Evolutionary conservation across 2,797 vertebrate species (phyloP).

Genomic region (Morelia viridis): DNA sequence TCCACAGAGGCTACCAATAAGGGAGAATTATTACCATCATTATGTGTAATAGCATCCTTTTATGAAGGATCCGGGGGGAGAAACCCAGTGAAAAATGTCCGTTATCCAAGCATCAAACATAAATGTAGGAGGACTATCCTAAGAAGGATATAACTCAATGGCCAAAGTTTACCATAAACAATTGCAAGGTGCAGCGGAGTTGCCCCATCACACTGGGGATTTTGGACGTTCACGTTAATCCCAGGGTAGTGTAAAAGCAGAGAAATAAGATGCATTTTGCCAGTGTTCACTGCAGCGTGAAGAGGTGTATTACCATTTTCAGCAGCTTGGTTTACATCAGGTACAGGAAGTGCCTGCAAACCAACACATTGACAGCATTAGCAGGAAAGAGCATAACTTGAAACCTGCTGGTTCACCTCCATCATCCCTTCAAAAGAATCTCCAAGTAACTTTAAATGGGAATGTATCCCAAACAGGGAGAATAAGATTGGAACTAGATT

Average conservation of each 20-base stretch:
- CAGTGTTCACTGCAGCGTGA: slow-evolving; percentile 32
- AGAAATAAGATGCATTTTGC: slow-evolving; percentile 28
- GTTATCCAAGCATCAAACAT: not conserved
- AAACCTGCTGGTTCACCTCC: not conserved
- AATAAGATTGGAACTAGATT: too few relatives aligned
- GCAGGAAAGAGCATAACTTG: not conserved
- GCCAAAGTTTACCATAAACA: slow-evolving; percentile 16
- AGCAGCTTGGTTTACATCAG: slow-evolving; percentile 41
- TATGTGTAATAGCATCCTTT: not conserved
- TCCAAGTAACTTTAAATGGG: too few relatives aligned
- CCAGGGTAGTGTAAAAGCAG: slow-evolving; percentile 48
- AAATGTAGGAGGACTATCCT: not conserved
- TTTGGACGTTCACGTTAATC: slow-evolving; percentile 38
- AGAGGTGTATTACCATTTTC: slow-evolving; percentile 25
- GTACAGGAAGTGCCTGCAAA: slow-evolving; percentile 12
- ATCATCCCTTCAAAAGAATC: too few relatives aligned
- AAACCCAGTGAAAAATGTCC: not conserved
- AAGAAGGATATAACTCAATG: slow-evolving; percentile 16
- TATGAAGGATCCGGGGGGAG: not conserved
- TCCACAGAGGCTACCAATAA: not conserved
- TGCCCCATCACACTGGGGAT: slow-evolving; percentile 18
- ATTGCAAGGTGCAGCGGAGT: slow-evolving; percentile 9
- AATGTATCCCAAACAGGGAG: too few relatives aligned
- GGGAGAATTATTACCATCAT: not conserved
- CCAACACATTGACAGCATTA: not conserved